A percentile compares a stretch with the other conserved stretches of the same genome.
These are phyloP conservation scores for Ephydatia muelleri DNA, from an alignment of 37 sponge, comb jelly and placozoan genomes.

Conservation along the genomic window DNA sequence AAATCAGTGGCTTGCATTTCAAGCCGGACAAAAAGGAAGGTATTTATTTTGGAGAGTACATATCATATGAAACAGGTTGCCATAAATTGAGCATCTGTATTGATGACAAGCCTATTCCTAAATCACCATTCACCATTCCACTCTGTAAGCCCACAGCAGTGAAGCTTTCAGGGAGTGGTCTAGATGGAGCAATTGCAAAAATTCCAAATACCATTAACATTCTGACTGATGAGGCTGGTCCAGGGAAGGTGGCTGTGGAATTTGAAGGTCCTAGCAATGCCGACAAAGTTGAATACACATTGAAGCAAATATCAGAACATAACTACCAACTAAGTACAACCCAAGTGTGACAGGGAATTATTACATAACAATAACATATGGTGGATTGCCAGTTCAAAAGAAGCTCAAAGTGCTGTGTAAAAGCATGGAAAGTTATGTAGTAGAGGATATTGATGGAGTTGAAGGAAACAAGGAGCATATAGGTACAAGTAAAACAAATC, in stretches of 20 bases:
- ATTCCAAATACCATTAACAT: slow-evolving; percentile 52
- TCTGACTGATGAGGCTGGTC: slow-evolving; percentile 75
- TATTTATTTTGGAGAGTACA: slow-evolving; percentile 45
- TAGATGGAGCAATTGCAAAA: slow-evolving; percentile 55
- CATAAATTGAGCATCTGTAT: slow-evolving; percentile 72
- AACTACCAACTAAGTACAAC: slow-evolving; percentile 63
- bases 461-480: slow-evolving; percentile 41
- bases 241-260: slow-evolving; percentile 52
- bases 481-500: not conserved
- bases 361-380: slow-evolving; percentile 6
- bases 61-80: slow-evolving; percentile 64
- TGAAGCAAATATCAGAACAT: slow-evolving; percentile 38
- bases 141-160: slow-evolving; percentile 68
- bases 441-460: not conserved
- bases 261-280: slow-evolving; percentile 7
- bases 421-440: not conserved
- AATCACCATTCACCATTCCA: slow-evolving; percentile 76
- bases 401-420: not conserved
- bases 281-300: slow-evolving; percentile 16
- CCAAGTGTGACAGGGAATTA: slow-evolving; percentile 48
- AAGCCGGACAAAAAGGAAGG: slow-evolving; percentile 11
- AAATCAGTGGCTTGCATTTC: slow-evolving; percentile 17
- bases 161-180: slow-evolving; percentile 57
- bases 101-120: slow-evolving; percentile 70
- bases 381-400: slow-evolving; percentile 49